phyloP scores from a whole-genome alignment of 2,888 invertebrate species.

The Agonum fuliginosum region DNA sequence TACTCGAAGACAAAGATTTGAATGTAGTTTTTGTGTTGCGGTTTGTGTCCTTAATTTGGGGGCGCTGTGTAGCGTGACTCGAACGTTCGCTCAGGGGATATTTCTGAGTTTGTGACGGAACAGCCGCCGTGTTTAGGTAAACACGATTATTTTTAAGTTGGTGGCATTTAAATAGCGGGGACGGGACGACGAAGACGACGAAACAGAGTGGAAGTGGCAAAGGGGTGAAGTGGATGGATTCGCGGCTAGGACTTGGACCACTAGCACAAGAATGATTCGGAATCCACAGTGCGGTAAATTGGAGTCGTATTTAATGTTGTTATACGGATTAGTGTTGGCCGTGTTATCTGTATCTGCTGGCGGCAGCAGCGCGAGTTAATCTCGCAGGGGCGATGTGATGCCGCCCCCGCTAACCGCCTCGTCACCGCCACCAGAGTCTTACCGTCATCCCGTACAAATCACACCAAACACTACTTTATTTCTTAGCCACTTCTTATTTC shows the following conservation, averaged over 20 bases:
- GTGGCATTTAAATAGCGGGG: constrained; percentile 57
- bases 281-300: constrained; percentile 75
- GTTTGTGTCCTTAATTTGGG: constrained; percentile 59
- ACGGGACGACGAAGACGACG: background rate
- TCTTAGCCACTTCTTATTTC: background rate
- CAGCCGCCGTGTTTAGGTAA: constrained; percentile 64
- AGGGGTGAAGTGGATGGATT: constrained; percentile 64
- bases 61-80: constrained; percentile 63
- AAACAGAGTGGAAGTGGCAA: constrained; percentile 47
- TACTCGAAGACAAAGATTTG: constrained; percentile 67
- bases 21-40: constrained; percentile 64
- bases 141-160: constrained; percentile 67
- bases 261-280: constrained; percentile 69
- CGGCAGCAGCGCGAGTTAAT: constrained; percentile 71
- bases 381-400: constrained; percentile 66
- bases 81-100: constrained; percentile 62
- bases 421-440: background rate
- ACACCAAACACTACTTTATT: background rate
- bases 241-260: constrained; percentile 61
- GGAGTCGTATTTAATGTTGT: constrained; percentile 75
- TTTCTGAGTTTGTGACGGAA: constrained; percentile 60
- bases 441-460: constrained; percentile 8
- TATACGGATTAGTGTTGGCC: constrained; percentile 72
- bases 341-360: constrained; percentile 71
- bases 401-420: constrained; percentile 8